A percentile compares a stretch with the other conserved stretches of the same genome.
These are phyloP conservation scores for Lycodopsis pacificus DNA, from an alignment of 2,797 vertebrate species.

Conservation along the genomic window DNA sequence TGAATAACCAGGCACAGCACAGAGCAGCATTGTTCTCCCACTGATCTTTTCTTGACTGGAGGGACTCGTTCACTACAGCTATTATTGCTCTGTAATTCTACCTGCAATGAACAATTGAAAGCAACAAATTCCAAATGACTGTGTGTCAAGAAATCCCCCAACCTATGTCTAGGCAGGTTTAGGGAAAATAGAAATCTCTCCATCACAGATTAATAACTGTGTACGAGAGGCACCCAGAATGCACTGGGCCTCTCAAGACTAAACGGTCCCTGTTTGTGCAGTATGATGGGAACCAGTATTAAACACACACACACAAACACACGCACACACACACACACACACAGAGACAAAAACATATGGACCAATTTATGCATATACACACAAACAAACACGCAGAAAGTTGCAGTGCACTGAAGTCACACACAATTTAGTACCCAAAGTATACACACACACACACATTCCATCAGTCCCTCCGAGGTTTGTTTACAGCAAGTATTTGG, in stretches of 20 bases:
- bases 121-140: background rate
- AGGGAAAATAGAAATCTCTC: background rate
- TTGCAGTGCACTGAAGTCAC: slow-evolving; percentile 5
- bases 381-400: slow-evolving; percentile 2
- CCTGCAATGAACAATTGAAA: slow-evolving; percentile 1
- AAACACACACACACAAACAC: background rate
- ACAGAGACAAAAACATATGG: background rate
- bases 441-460: slow-evolving; percentile 30
- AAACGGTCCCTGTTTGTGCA: slow-evolving; percentile 12
- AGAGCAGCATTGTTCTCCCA: slow-evolving; percentile 2
- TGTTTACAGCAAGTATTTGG: slow-evolving; percentile 50
- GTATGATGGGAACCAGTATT: slow-evolving; percentile 34
- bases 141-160: background rate
- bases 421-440: background rate
- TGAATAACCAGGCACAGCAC: background rate
- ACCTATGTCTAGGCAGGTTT: background rate
- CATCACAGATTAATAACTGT: slow-evolving; percentile 3
- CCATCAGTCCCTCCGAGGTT: slow-evolving; percentile 31
- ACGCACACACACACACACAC: background rate
- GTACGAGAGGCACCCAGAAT: background rate
- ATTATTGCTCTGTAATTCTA: background rate
- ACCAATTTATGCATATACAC: slow-evolving; percentile 6
- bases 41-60: background rate
- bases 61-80: background rate
- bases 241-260: slow-evolving; percentile 11